Evolutionary conservation across 2,888 invertebrate genomes (phyloP).

Genomic region (Hydriomena furcata): DNA sequence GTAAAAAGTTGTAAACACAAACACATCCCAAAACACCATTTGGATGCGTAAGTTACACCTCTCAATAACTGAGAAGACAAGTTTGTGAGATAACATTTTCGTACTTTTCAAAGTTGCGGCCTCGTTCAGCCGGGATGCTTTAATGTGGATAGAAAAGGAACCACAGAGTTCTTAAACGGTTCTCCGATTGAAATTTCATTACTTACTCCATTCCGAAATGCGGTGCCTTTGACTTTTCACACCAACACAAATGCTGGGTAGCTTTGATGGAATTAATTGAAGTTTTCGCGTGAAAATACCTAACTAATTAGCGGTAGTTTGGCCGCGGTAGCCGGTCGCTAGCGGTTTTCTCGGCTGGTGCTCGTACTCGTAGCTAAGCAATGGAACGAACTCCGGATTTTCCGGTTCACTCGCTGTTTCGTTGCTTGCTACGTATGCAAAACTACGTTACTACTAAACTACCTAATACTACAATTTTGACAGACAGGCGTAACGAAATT

Average conservation of each 20-base stretch:
- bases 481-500: background rate
- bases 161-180: constrained; percentile 46
- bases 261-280: constrained; percentile 71
- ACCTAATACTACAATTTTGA: constrained; percentile 3
- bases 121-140: constrained; percentile 34
- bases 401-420: constrained; percentile 28
- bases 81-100: constrained; percentile 3
- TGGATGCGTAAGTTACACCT: no score
- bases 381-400: constrained; percentile 30
- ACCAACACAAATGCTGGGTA: constrained; percentile 50
- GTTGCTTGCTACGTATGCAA: constrained; percentile 15
- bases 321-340: constrained; percentile 37
- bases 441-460: background rate
- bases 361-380: constrained; percentile 9
- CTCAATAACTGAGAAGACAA: background rate
- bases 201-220: constrained; percentile 52
- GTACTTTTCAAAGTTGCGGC: constrained; percentile 13
- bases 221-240: constrained; percentile 58
- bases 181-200: constrained; percentile 59
- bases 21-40: background rate
- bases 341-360: constrained; percentile 32
- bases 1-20: background rate
- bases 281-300: constrained; percentile 70
- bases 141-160: constrained; percentile 40
- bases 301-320: constrained; percentile 64